A percentile compares a stretch with the other conserved stretches of the same genome.
Evolutionary conservation across 1,140 invertebrate genomes (phyloP).

Genomic region (Drosophila aff.): DNA sequence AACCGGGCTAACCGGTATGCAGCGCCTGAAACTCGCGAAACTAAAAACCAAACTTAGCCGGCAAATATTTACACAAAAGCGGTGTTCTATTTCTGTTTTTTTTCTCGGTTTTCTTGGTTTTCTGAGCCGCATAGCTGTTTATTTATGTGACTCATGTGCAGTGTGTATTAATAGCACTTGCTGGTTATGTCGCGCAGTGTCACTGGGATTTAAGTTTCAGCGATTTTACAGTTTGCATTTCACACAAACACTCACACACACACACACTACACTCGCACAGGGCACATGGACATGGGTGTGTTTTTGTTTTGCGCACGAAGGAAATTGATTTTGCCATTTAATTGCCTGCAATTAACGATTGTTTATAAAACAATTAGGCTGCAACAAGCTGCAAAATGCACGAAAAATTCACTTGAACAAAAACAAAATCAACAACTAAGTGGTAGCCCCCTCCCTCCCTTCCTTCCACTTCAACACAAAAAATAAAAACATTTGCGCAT

Average conservation of each 20-base stretch:
- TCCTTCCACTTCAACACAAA: background rate
- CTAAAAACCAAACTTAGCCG: constrained; percentile 33
- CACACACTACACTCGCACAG: background rate
- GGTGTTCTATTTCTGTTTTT: constrained; percentile 30
- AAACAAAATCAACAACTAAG: constrained; percentile 13
- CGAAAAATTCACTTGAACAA: background rate
- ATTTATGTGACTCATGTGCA: constrained; percentile 50
- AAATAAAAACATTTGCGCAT: constrained; percentile 41
- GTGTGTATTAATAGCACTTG: constrained; percentile 25
- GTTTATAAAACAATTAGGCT: constrained; percentile 24
- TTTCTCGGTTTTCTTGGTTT: constrained; percentile 4
- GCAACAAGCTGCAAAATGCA: constrained; percentile 4
- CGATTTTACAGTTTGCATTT: constrained; percentile 20
- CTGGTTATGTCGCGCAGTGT: constrained; percentile 33
- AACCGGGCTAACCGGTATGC: constrained; percentile 65
- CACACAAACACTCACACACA: background rate
- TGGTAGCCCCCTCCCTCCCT: background rate
- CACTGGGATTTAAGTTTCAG: constrained; percentile 21
- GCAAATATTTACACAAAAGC: constrained; percentile 40
- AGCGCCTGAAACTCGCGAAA: constrained; percentile 38
- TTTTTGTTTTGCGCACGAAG: constrained; percentile 41
- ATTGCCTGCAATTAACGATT: constrained; percentile 2
- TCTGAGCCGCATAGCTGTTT: constrained; percentile 34
- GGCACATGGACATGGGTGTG: constrained; percentile 30
- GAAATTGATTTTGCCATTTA: constrained; percentile 25